Conservation (phyloP, 2,888 invertebrate species). For the Cephus rjabovi region DNA sequence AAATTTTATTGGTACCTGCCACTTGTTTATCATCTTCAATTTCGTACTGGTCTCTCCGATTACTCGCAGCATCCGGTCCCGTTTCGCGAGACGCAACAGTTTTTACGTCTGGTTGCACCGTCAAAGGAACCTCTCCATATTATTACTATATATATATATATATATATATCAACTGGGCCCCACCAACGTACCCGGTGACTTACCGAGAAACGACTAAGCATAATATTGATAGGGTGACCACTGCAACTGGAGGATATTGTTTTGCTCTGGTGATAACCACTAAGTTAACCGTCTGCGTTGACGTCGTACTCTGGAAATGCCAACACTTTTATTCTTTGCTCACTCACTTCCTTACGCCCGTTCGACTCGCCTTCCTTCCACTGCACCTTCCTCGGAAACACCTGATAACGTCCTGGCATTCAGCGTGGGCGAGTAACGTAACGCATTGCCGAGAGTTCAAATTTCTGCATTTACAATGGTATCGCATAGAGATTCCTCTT, state of each 20-base stretch:
- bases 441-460: conserved; percentile 42
- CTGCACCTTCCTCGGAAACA: conserved; percentile 14
- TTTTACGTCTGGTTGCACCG: conserved; percentile 18
- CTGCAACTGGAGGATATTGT: conserved; percentile 32
- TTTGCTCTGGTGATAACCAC: conserved; percentile 39
- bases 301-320: background rate
- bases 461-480: conserved; percentile 52
- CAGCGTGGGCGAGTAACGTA: conserved; percentile 55
- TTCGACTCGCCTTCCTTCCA: conserved; percentile 13
- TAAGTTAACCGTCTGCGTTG: background rate
- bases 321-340: conserved; percentile 30
- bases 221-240: conserved; percentile 49
- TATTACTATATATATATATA: background rate
- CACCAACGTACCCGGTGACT: conserved; percentile 22
- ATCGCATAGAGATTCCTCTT: background rate
- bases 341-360: conserved; percentile 16
- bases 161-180: background rate
- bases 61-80: conserved; percentile 24
- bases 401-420: conserved; percentile 41
- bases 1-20: background rate
- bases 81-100: conserved; percentile 42
- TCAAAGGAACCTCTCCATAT: background rate
- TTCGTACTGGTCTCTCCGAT: background rate
- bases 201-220: conserved; percentile 55
- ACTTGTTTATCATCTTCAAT: background rate